Evolutionary conservation across 2,888 invertebrate genomes (phyloP), one percentile per base, ranked within the genome.

Genomic region (Ectemnius continuus): DNA sequence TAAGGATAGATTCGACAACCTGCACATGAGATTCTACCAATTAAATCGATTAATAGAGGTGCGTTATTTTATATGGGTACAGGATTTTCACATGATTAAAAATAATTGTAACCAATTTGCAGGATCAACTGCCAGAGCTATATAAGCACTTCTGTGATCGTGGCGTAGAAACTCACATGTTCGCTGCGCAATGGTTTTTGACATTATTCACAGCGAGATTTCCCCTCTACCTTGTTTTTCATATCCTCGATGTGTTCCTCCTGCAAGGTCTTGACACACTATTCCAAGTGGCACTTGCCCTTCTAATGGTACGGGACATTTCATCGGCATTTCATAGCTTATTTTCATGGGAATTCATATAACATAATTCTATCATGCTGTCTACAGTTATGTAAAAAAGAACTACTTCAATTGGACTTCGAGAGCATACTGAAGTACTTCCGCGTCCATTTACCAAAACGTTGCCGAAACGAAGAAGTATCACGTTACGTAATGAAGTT

Each of bases 201-300:
- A 99, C 99, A 0, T 93, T 99, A n/a, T 99, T 98, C 92, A 99
- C 99, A 1, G 99, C 99, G 46, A 95, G 99, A 88, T 99, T 99
- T 92, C 99, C 99, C 0, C 93, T 99, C 52, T 97, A 96, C 87
- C 95, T 99, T 92, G 97, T 99, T 46, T 99, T 98, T 92, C 98
- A 98, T 91, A 98, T 99, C 68, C 93, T 99, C 75, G 99, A 99
- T 91, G 95, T 99, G 62, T 99, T 99, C 91, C 93, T 99, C 18
- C 93, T 97, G 36, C 96, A 98, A 94, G 99, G 99, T 65, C 95
- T 97, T 88, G 97, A 98, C 88, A 97, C 98, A 0, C 92, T 99
- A 75, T 99, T 99, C 91, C 98, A 98, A 94, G 96, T 99, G 61
- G 98, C 99, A 0, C 91, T 99, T 67, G 98, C 99, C 67, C 92